phyloP scores from a whole-genome alignment of 2,797 vertebrate genomes.

The Synanceia verrucosa region DNA sequence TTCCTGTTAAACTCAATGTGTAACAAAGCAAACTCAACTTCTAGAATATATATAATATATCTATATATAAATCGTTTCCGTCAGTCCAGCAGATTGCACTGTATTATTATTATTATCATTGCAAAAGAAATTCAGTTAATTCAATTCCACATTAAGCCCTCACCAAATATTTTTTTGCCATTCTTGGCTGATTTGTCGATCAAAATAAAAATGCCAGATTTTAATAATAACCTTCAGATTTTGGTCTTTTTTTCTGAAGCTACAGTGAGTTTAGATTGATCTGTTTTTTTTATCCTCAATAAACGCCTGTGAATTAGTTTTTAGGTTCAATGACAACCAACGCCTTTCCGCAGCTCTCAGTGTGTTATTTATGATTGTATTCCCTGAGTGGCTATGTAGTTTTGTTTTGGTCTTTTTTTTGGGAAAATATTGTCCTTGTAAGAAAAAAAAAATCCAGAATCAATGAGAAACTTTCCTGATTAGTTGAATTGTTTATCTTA shows the following conservation, averaged over 20 bases:
- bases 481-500: conserved; percentile 79
- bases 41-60: conserved; percentile 54
- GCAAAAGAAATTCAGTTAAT: conserved; percentile 15
- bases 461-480: conserved; percentile 72
- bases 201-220: conserved; percentile 31
- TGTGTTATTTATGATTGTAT: conserved; percentile 79
- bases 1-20: conserved; percentile 52
- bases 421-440: conserved; percentile 74
- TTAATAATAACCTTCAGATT: conserved; percentile 16
- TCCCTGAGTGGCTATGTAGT: conserved; percentile 80
- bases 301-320: conserved; percentile 67
- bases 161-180: background rate
- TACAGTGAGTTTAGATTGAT: conserved; percentile 26
- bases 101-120: conserved; percentile 43
- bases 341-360: conserved; percentile 68
- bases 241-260: conserved; percentile 27
- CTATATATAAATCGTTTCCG: conserved; percentile 45
- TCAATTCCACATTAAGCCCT: conserved; percentile 14
- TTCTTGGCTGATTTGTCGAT: conserved; percentile 32
- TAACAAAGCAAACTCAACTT: conserved; percentile 54
- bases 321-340: conserved; percentile 46
- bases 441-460: conserved; percentile 52
- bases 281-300: conserved; percentile 51
- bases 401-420: conserved; percentile 74
- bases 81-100: conserved; percentile 56